Percentiles rank a stretch among this genome's conserved stretches.
These are phyloP conservation scores for Epirrhoe alternata DNA, from an alignment of 2,888 invertebrate genomes.

Conservation along the genomic window DNA sequence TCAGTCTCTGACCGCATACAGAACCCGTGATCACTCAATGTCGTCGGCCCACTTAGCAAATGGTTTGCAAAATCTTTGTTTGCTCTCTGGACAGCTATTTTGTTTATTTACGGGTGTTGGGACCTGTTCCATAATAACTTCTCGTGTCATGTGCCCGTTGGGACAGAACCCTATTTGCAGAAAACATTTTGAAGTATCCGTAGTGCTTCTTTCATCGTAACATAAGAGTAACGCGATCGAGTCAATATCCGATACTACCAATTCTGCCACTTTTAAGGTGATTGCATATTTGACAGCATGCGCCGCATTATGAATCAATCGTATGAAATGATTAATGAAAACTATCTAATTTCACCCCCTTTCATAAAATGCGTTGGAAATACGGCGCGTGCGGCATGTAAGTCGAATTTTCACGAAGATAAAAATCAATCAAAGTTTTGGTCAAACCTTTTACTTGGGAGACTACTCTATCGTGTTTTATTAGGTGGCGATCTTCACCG, in stretches of 20 bases:
- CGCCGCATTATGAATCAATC: no score
- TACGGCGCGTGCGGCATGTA: no score
- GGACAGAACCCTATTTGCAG: conserved; percentile 27
- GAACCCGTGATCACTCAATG: conserved; percentile 30
- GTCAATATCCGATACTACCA: background rate
- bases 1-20: conserved; percentile 25
- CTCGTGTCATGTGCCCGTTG: conserved; percentile 12
- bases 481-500: background rate
- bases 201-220: background rate
- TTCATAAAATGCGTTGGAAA: no score
- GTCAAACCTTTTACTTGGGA: conserved; percentile 17
- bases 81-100: conserved; percentile 20
- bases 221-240: background rate
- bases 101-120: conserved; percentile 25
- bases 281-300: no score
- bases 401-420: no score
- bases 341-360: no score
- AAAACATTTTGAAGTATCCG: conserved; percentile 10
- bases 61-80: conserved; percentile 31
- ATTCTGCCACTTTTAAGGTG: background rate
- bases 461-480: no score
- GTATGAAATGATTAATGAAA: no score
- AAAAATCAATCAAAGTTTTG: no score
- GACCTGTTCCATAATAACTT: conserved; percentile 18
- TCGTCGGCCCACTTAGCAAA: conserved; percentile 29